These are phyloP conservation scores for Leptinotarsa juncta DNA, from an alignment of 2,888 invertebrate genomes.

Conservation along the genomic window DNA sequence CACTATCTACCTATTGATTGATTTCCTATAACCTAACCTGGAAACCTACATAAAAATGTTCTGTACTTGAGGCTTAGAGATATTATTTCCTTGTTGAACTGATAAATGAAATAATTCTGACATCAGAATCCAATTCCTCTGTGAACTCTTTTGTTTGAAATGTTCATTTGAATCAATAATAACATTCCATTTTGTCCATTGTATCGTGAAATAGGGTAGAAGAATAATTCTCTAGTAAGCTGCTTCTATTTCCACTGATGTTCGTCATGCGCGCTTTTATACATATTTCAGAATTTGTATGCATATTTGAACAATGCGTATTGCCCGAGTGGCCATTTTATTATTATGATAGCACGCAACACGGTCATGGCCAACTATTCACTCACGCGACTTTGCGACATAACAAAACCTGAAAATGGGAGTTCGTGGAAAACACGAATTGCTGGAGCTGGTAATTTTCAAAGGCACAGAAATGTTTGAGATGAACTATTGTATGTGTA, in stretches of 20 bases:
- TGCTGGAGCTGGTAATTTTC: background rate
- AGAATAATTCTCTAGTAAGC: background rate
- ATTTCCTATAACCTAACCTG: no score
- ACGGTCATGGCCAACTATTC: conserved; percentile 40
- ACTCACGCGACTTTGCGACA: conserved; percentile 36
- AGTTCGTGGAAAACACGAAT: conserved; percentile 27
- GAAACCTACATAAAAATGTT: no score
- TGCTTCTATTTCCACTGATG: background rate
- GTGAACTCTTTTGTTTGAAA: no score
- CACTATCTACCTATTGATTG: no score
- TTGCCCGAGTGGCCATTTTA: conserved; percentile 29
- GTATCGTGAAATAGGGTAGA: no score
- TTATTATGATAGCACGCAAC: conserved; percentile 36
- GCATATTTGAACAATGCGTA: conserved; percentile 38
- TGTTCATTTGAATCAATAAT: no score
- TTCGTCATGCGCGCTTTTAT: conserved; percentile 4
- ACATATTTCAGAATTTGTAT: conserved; percentile 16
- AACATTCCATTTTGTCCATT: no score
- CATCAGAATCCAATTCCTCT: no score
- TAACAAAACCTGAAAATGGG: conserved; percentile 31
- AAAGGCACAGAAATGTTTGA: background rate
- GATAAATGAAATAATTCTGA: no score
- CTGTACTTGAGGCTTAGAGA: no score
- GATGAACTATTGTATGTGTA: background rate
- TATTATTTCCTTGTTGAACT: no score